Base-by-base conservation (phyloP, 37 sponge, comb jelly and placozoan species). In the Cladorhizidae sp. region DNA sequence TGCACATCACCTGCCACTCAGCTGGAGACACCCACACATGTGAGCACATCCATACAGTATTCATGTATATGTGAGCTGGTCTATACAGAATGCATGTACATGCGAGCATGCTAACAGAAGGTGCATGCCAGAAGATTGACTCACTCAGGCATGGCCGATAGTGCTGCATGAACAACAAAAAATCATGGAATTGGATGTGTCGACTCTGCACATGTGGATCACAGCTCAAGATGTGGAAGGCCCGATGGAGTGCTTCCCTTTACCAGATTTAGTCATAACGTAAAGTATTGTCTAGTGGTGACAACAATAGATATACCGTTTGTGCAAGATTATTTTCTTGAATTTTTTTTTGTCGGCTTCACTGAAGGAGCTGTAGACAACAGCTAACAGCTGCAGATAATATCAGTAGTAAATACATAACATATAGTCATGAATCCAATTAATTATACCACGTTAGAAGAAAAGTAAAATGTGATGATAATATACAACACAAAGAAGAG, bases 401-500 rank as follows among this genome's bases (percentile, higher is more conserved):
- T 6, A 68, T 20, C 12, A 68, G 11, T 20, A 68, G 6, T 40
- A 40, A 23, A 5, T 41, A 59, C 2, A 25, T 45, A 71, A 2
- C 22, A 36, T 71, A 71, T 18, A 36, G 2, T 5, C 37, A 38
- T 67, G 67, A 2, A 67, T 59, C n/a, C 17, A 59, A 17, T 28
- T 41, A 39, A 77, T 87, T 68, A 63, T n/a, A 93, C 94, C 70
- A 95, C 71, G 58, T 84, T 95, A 41, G 70, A 37, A 70, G 87
- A 23, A 40, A 93, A 49, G 87, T 93, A 93, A 50, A 93, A 70
- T 14, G 76, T 75, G 39, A 93, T 75, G 29, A 92, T 51, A 14
- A 92, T 32, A 73, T 78, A 95, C 22, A 89, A 26, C 9, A 95
- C 83, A 74, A 93, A 95, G 80, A 93, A 95, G 23, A 93, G 15